Evolutionary conservation across 2,888 invertebrate species (phyloP), one percentile per base, ranked within the genome.

Genomic region (Pristionchus mayeri): DNA sequence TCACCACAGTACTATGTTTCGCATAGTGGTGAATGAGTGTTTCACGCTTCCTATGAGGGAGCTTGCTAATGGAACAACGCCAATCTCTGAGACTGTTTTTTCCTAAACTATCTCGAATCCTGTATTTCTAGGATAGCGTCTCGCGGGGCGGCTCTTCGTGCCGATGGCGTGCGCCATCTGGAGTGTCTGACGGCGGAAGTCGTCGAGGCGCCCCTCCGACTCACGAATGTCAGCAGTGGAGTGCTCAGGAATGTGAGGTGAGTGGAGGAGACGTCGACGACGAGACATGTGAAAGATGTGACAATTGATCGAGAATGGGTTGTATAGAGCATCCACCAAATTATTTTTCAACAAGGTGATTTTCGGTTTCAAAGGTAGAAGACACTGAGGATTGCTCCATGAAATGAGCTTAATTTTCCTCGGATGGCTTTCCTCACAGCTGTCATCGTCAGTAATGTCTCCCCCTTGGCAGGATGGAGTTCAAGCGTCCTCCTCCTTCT

Each of bases 161-260:
- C n/a, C 24, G 85, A 86, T 13, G 82, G 75, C 0, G 40, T n/a
- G 1, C 60, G 40, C 13, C 75, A 63, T 16, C 81, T 87, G 3
- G 82, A 86, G 18, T 88, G 88, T 84, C 84, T 89, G 16, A 87
- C 88, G 27, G 89, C 87, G 24, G 89, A 89, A 84, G 80, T 80
- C 13, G 80, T 57, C 37, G 37, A 37, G 1, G 37, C 57, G 7
- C 80, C 80, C 7, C 57, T 80, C n/a, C 30, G 44, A 6, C 80
- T 89, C 7, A 83, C 54, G 27, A 89, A 88, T 76, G 30, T 54
- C 3, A 71, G 85, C 27, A 27, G 11, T 9, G 24, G 44, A 6
- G 37, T 40, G n/a, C 50, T 84, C 48, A 67, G 52, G n/a, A 75
- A 87, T 79, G 50, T 87, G 11, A 86, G 50, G 87, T 87, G 71